phyloP scores from a whole-genome alignment of 2,888 invertebrate genomes.

The Venustoraphidia nigricollis region DNA sequence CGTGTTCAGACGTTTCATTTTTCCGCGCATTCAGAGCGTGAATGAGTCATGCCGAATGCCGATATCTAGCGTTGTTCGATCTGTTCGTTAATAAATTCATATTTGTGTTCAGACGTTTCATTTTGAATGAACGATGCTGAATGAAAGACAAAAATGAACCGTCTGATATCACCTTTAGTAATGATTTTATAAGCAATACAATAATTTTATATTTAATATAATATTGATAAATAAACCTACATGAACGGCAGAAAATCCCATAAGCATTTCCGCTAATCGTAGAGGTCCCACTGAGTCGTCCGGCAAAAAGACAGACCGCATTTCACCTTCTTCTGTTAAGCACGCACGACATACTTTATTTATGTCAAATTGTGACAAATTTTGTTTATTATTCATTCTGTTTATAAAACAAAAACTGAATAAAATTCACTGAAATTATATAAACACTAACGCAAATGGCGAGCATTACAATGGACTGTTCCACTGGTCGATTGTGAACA shows the following conservation, averaged over 20 bases:
- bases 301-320: constrained; percentile 29
- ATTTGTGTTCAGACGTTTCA: too few relatives aligned
- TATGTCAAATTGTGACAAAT: constrained; percentile 21
- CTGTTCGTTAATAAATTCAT: too few relatives aligned
- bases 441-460: constrained; percentile 22
- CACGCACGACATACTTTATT: constrained; percentile 32
- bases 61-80: too few relatives aligned
- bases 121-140: too few relatives aligned
- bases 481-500: constrained; percentile 31
- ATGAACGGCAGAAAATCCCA: constrained; percentile 27
- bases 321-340: constrained; percentile 28
- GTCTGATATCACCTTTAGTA: too few relatives aligned
- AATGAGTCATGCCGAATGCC: too few relatives aligned
- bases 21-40: too few relatives aligned
- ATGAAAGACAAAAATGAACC: too few relatives aligned
- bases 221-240: constrained; percentile 19
- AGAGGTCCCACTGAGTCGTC: constrained; percentile 25
- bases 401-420: not conserved
- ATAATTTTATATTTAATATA: too few relatives aligned
- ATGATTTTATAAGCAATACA: too few relatives aligned
- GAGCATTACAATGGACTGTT: constrained; percentile 22
- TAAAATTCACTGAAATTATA: not conserved
- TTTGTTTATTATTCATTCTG: constrained; percentile 16
- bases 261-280: constrained; percentile 30
- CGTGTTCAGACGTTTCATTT: too few relatives aligned